Base-by-base conservation (phyloP, 2,113 vertebrate genomes). In the Geococcyx californianus region DNA sequence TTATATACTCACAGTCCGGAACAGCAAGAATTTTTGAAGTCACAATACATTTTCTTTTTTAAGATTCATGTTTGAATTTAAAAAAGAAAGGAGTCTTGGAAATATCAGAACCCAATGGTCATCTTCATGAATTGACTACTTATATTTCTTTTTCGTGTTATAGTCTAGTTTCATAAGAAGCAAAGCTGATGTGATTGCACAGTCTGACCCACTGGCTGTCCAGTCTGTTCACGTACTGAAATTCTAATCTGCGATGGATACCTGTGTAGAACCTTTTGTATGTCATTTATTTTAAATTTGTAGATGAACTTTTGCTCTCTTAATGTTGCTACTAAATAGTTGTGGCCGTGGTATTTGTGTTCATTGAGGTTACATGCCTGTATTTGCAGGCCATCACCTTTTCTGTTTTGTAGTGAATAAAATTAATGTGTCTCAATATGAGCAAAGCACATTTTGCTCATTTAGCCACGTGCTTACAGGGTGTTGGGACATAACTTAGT, bases 391-490 rank as follows among this genome's bases (percentile, higher is more conserved):
- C 29, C 3, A 5, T 40, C 79, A 14, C 16, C 24, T 25, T 56
- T 0, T 56, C 0, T 19, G 24, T 82, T 54, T 67, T n/a, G 47
- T 8, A 2, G 4, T 67, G 86, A 69, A 49, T 56, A n/a, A 9
- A 60, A 44, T 26, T 76, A 68, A 75, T 7, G 5, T 23, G 21
- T 68, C 28, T 60, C 40, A 47, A 9, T 33, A 44, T 47, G 21
- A 77, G 20, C 51, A 70, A 45, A 77, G 12, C 23, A n/a, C 16
- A 10, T 70, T 79, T 81, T 69, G 16, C 29, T 42, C 31, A 21
- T 59, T 67, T 73, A 74, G 16, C n/a, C 31, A 47, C 0, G 0
- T 45, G 5, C 7, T 84, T 51, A 44, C 6, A 3, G 12, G 3
- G 9, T 72, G 10, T 47, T 85, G 73, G 58, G 36, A n/a, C 10